These are phyloP conservation scores for Eupithecia centaureata DNA, from an alignment of 2,888 invertebrate species.

Conservation along the genomic window DNA sequence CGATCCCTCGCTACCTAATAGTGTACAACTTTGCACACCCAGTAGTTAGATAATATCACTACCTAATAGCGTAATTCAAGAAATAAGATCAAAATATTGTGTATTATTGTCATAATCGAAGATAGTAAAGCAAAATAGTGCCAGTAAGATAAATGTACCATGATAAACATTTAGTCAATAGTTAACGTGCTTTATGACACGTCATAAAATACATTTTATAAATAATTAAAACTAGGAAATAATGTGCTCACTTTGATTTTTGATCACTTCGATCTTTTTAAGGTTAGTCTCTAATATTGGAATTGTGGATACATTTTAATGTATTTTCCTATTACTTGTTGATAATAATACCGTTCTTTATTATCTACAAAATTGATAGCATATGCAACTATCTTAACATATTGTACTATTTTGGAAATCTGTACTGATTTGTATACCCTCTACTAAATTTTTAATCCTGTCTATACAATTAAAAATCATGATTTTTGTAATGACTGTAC, in stretches of 20 bases:
- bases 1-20: no score
- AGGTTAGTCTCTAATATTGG: neutral
- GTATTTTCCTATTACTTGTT: neutral
- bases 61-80: no score
- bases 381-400: neutral
- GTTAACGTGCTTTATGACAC: no score
- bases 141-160: neutral
- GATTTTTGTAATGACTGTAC: neutral
- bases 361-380: neutral
- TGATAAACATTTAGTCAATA: neutral
- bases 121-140: neutral
- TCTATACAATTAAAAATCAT: neutral
- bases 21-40: no score
- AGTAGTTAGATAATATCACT: no score
- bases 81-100: no score
- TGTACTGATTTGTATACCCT: neutral
- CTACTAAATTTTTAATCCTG: neutral
- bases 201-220: no score
- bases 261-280: no score
- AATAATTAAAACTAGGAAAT: no score
- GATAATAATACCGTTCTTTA: neutral
- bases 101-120: no score
- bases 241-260: no score
- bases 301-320: neutral
- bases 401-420: constrained; percentile 1